A percentile compares a stretch with the other conserved stretches of the same genome.
Conservation (phyloP, 2,113 vertebrate species). For the Emberiza fucata region DNA sequence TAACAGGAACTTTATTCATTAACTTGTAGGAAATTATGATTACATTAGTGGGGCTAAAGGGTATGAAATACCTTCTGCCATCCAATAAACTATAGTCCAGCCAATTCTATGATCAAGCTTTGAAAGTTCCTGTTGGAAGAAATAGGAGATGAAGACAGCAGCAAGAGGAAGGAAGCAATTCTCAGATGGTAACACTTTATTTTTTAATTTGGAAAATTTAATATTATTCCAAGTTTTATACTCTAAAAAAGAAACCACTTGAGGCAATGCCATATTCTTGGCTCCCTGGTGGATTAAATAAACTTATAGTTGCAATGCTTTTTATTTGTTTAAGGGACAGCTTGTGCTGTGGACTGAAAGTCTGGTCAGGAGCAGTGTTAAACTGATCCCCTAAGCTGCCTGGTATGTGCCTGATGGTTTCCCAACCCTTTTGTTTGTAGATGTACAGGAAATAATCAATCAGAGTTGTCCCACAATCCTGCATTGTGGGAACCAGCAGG, state of each 20-base stretch:
- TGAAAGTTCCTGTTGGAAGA: background rate
- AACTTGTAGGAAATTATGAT: slow-evolving; percentile 8
- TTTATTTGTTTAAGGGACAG: background rate
- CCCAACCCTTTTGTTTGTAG: background rate
- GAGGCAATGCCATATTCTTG: background rate
- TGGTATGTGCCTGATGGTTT: background rate
- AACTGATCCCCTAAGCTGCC: background rate
- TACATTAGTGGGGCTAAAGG: background rate
- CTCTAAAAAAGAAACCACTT: background rate
- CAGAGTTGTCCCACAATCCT: background rate
- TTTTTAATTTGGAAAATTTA: background rate
- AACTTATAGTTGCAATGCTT: background rate
- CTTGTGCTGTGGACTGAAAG: background rate
- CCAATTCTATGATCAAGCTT: background rate
- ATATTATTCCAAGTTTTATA: background rate
- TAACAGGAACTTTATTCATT: slow-evolving; percentile 18
- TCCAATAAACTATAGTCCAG: background rate
- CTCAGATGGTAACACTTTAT: background rate
- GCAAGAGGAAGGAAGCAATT: background rate
- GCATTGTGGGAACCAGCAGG: background rate
- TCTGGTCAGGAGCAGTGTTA: background rate
- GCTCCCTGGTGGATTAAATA: background rate
- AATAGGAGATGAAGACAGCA: background rate
- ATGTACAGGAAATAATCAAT: background rate
- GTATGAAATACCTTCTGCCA: background rate